Base-by-base conservation (phyloP, 2,888 invertebrate species). In the Acanthacorydalis orientalis region DNA sequence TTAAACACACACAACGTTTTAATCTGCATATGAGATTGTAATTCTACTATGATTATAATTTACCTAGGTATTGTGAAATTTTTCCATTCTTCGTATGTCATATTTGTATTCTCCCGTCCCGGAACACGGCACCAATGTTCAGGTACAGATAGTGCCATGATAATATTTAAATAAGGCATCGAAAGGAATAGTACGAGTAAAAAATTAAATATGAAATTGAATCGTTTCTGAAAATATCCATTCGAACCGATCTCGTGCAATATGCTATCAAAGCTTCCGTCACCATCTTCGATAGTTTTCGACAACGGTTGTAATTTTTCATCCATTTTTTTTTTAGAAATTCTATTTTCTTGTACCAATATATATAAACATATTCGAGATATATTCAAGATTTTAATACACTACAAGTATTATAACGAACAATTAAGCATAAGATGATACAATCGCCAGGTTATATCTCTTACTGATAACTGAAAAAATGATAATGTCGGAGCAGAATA, bases 121-220 rank as follows among this genome's bases (percentile, higher is more conserved):
- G 73, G 69, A 12, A 75, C 72, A 44, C 62, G 59, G 53, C 77
- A 77, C 72, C 73, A 74, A 57, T 76, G 75, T 42, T 74, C 69
- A 4, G 75, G 75, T 44, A 70, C 66, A 48, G 70, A 68, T 47
- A 76, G 57, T 16, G 72, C 69, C 54, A 76, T 59, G 33, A 75
- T 67, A 9, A 71, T 62, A 55, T 71, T 74, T 62, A 73, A 67
- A 53, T 71, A 70, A 31, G 69, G 62, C 64, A 75, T 67, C 31
- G 71, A 67, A 1, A 68, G 64, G 31, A 66, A 63, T 44, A 68
- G 58, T 23, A 70, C 63, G 42, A 72, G 57, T 1, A 68, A 59
- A 38, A 67, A 64, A 44, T 74, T 68, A 53, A 72, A 70, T 1
- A 73, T 55, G 23, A 62, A 54, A 53, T 70, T 73, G 52, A 68